Conservation (phyloP, 2,113 vertebrate genomes). For the Euleptes europaea region DNA sequence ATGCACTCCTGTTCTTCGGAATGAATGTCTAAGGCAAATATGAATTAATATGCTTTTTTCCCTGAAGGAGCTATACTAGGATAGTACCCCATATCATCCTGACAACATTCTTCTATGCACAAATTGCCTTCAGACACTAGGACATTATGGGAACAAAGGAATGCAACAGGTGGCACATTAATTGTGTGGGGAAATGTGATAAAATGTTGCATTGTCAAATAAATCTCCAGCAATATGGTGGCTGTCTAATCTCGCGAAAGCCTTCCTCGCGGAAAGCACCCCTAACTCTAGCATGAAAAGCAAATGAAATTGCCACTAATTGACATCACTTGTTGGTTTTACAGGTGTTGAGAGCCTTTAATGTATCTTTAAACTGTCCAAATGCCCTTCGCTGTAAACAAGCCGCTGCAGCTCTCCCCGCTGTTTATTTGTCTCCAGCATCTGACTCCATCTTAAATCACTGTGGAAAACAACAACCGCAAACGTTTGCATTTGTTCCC, state of each 20-base stretch:
- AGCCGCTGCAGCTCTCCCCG: constrained; percentile 15
- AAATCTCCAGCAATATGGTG: constrained; percentile 44
- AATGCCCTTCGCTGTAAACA: constrained; percentile 13
- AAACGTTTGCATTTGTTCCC: neutral
- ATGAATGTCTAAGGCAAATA: neutral
- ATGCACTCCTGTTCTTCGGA: neutral
- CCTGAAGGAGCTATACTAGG: neutral
- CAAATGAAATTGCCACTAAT: constrained; percentile 35
- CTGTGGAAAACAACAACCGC: constrained; percentile 7
- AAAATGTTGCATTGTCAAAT: constrained; percentile 16
- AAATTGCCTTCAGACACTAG: neutral
- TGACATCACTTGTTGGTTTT: constrained; percentile 23
- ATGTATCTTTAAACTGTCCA: constrained; percentile 51
- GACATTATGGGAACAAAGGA: neutral
- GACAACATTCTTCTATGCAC: neutral
- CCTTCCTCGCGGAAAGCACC: neutral
- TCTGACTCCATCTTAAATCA: neutral
- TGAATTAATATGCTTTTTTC: neutral
- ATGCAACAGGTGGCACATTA: constrained; percentile 35
- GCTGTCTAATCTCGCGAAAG: neutral
- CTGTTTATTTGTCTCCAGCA: neutral
- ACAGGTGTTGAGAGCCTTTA: constrained; percentile 55
- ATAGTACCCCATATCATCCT: too few species aligned
- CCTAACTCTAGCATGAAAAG: neutral
- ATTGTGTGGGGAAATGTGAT: constrained; percentile 20